These are phyloP conservation scores for Cryptus viduatorius DNA, from an alignment of 2,888 invertebrate genomes.

Conservation along the genomic window DNA sequence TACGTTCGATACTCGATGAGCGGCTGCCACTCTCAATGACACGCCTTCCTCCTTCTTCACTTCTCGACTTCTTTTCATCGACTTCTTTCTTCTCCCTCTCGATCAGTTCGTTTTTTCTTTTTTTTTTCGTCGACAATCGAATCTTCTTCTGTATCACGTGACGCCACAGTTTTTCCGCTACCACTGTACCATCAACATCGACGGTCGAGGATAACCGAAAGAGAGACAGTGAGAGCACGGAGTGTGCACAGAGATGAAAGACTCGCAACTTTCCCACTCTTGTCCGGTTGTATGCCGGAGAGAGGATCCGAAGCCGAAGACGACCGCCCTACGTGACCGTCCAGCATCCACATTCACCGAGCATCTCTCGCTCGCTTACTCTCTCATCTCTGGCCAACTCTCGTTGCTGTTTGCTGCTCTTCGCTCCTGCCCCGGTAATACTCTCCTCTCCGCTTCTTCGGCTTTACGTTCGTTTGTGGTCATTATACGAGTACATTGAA, in stretches of 20 bases:
- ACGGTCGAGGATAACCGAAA: slow-evolving; percentile 27
- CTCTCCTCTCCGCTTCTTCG: slow-evolving; percentile 63
- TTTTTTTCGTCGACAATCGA: slow-evolving; percentile 22
- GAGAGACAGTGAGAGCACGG: background rate
- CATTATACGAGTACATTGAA: slow-evolving; percentile 80
- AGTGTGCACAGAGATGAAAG: slow-evolving; percentile 16
- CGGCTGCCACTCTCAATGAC: slow-evolving; percentile 54
- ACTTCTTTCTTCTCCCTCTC: slow-evolving; percentile 52
- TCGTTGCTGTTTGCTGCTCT: slow-evolving; percentile 46
- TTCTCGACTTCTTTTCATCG: slow-evolving; percentile 33
- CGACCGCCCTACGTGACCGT: slow-evolving; percentile 63
- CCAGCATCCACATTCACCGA: slow-evolving; percentile 54
- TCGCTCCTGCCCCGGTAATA: slow-evolving; percentile 47
- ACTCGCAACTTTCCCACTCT: slow-evolving; percentile 49
- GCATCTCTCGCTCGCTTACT: slow-evolving; percentile 66
- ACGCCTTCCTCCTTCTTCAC: slow-evolving; percentile 23
- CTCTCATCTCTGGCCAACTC: slow-evolving; percentile 70
- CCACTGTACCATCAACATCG: slow-evolving; percentile 9
- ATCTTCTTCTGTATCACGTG: slow-evolving; percentile 39
- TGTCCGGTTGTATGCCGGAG: background rate
- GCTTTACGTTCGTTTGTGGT: slow-evolving; percentile 78
- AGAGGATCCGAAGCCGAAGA: slow-evolving; percentile 52
- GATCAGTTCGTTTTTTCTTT: slow-evolving; percentile 66
- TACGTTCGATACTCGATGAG: slow-evolving; percentile 49
- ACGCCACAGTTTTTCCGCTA: slow-evolving; percentile 48